phyloP scores from a whole-genome alignment of 2,888 invertebrate genomes.

The Mycalesis mineus region DNA sequence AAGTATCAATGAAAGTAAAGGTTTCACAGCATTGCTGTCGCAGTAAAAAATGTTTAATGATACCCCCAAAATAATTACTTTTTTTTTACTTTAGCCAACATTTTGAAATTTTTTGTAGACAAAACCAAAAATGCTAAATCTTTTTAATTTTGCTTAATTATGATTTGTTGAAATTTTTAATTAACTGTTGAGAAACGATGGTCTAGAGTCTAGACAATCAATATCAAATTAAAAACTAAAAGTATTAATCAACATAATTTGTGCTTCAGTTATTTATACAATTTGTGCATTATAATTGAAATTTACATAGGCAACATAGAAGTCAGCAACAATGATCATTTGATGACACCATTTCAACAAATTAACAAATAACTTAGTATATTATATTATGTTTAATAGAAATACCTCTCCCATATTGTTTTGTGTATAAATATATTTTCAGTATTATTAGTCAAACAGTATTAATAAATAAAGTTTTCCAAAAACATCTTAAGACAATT shows the following conservation, averaged over 20 bases:
- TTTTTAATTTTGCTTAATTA: no score
- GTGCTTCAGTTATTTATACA: conserved; percentile 28
- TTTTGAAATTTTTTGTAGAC: no score
- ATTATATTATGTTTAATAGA: conserved; percentile 7
- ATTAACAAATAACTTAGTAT: conserved; percentile 22
- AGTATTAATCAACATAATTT: conserved; percentile 25
- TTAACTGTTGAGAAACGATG: conserved; percentile 4
- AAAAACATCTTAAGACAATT: conserved; percentile 35
- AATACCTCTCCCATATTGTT: conserved; percentile 23
- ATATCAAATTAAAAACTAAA: conserved; percentile 26
- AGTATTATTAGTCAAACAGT: conserved; percentile 27
- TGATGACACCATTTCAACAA: conserved; percentile 16
- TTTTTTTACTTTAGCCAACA: no score
- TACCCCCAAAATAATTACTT: no score
- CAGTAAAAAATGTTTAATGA: no score
- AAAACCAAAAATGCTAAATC: not conserved
- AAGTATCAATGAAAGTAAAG: no score
- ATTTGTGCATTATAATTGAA: conserved; percentile 34
- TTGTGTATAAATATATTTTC: conserved; percentile 12
- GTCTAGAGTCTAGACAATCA: conserved; percentile 11
- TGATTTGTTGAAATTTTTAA: no score
- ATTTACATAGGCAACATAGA: conserved; percentile 21
- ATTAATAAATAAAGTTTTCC: conserved; percentile 15
- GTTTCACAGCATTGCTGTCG: no score
- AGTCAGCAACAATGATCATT: conserved; percentile 21